Conservation (phyloP, 2,888 invertebrate genomes). For the Ischnura elegans region DNA sequence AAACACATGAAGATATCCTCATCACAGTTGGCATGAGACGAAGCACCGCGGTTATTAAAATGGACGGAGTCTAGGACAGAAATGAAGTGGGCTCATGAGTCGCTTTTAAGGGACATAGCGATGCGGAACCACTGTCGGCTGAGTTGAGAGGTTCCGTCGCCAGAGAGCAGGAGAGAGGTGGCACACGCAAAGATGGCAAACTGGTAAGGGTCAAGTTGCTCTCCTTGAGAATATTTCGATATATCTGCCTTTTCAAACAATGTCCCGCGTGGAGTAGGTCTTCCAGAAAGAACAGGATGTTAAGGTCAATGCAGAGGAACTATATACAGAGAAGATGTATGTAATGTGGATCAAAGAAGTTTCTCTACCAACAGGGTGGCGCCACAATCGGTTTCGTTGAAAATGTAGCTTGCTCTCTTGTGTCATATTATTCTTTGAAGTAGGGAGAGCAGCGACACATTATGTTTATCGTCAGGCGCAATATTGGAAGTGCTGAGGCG, state of each 20-base stretch:
- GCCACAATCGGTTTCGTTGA: too few species aligned
- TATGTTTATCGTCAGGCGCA: too few species aligned
- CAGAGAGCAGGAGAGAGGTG: not conserved
- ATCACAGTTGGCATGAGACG: not conserved
- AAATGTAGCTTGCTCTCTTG: too few species aligned
- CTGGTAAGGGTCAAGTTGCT: not conserved
- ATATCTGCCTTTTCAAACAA: not conserved
- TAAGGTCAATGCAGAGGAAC: not conserved
- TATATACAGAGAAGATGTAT: too few species aligned
- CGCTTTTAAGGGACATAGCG: not conserved
- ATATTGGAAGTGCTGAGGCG: too few species aligned
- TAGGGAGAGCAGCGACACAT: too few species aligned
- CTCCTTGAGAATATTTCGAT: not conserved
- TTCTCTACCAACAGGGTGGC: too few species aligned
- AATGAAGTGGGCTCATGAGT: not conserved
- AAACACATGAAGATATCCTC: not conserved
- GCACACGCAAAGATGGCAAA: not conserved
- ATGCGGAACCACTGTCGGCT: too few species aligned
- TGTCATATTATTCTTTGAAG: too few species aligned
- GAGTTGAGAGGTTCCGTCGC: not conserved
- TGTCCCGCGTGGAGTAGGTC: not conserved
- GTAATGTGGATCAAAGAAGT: too few species aligned
- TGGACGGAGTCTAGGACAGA: slow-evolving; percentile 21
- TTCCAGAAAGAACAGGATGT: not conserved
- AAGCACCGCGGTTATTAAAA: not conserved